These are phyloP conservation scores for Diplodus sargus DNA, from an alignment of 2,797 vertebrate species.

Conservation along the genomic window DNA sequence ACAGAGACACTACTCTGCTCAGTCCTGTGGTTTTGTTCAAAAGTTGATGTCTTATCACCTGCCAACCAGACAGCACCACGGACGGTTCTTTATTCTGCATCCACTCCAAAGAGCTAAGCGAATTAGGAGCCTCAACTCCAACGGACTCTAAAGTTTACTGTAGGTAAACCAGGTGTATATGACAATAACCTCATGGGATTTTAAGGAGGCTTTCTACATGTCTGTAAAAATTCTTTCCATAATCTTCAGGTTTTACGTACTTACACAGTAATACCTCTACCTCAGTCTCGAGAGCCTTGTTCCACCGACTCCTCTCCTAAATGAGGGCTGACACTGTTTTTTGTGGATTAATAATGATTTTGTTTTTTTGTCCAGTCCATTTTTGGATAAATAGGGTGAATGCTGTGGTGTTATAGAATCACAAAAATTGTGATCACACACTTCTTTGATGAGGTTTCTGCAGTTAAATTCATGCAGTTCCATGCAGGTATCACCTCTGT, in stretches of 20 bases:
- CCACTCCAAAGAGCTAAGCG: neutral
- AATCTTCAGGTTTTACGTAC: slow-evolving; percentile 5
- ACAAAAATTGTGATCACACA: slow-evolving; percentile 4
- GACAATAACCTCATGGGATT: neutral
- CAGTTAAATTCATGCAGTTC: slow-evolving; percentile 19
- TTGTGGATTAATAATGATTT: neutral
- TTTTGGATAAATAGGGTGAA: neutral
- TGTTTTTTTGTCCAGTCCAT: neutral
- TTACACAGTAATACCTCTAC: neutral
- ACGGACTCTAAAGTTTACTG: neutral
- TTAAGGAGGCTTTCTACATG: neutral
- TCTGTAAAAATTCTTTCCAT: neutral
- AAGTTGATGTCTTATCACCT: slow-evolving; percentile 16
- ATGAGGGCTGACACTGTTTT: neutral
- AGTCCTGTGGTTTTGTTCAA: slow-evolving; percentile 3
- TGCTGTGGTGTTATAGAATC: neutral
- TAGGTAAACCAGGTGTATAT: neutral
- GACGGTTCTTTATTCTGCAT: neutral
- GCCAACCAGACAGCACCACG: slow-evolving; percentile 2
- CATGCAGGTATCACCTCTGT: slow-evolving; percentile 22
- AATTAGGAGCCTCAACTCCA: slow-evolving; percentile 1
- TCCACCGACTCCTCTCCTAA: neutral
- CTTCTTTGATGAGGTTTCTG: slow-evolving; percentile 1
- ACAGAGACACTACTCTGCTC: neutral
- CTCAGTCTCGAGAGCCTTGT: neutral